phyloP scores from a whole-genome alignment of 2,113 vertebrate genomes.

The Ciconia stormi region DNA sequence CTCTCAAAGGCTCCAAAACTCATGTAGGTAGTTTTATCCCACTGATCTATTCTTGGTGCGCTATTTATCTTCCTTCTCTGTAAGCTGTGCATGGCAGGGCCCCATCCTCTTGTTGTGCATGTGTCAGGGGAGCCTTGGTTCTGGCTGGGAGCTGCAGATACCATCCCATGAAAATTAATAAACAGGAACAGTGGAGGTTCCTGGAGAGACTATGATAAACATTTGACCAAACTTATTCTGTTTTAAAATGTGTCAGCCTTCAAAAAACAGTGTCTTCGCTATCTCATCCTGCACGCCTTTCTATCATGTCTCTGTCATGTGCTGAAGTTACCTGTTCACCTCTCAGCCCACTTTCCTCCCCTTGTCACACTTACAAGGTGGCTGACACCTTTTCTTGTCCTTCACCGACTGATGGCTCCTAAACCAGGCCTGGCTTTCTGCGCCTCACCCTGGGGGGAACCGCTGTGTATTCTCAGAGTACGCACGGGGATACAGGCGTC shows the following conservation, averaged over 20 bases:
- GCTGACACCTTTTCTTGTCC: constrained; percentile 23
- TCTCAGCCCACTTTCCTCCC: not conserved
- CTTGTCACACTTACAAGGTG: not conserved
- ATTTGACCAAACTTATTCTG: not conserved
- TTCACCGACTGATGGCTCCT: not conserved
- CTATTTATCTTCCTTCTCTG: not conserved
- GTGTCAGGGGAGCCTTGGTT: not conserved
- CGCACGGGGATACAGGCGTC: not conserved
- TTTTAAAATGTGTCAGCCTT: constrained; percentile 13
- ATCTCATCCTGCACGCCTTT: not conserved
- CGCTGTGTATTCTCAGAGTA: not conserved
- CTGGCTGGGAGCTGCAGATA: not conserved
- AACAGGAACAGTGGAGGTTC: not conserved
- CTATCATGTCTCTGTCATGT: not conserved
- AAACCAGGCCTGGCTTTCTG: not conserved
- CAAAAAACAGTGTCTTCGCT: not conserved
- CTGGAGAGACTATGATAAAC: not conserved
- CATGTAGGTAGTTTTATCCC: not conserved
- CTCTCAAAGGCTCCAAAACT: not conserved
- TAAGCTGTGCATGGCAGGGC: not conserved
- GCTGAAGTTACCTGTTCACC: not conserved
- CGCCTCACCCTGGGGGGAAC: not conserved
- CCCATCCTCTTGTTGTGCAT: not conserved
- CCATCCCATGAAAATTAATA: constrained; percentile 32
- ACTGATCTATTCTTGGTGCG: not conserved